Conservation (phyloP, 2,888 invertebrate species). For the Cerastis leucographa region DNA sequence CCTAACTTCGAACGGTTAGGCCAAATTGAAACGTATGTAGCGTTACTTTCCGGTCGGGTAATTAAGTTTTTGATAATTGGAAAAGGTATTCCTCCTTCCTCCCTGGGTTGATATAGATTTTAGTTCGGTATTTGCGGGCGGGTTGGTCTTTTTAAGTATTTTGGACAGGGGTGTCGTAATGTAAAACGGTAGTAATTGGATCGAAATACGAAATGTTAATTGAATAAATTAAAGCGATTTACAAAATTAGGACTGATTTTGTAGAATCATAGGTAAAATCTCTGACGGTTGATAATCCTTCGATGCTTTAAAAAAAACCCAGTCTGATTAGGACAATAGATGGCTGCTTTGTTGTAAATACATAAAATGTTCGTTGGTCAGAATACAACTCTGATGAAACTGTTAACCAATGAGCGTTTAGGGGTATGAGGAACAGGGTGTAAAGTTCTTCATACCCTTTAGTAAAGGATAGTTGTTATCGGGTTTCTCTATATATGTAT, state of each 20-base stretch:
- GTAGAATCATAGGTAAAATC: not conserved
- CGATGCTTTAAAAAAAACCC: not conserved
- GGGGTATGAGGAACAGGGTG: too few species aligned
- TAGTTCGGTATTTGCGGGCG: slow-evolving; percentile 22
- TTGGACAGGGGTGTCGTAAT: not conserved
- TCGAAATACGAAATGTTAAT: not conserved
- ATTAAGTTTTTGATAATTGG: slow-evolving; percentile 65
- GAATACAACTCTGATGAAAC: not conserved
- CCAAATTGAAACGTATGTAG: slow-evolving; percentile 65
- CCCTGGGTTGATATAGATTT: slow-evolving; percentile 33
- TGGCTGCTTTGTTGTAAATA: not conserved
- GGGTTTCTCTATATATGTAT: too few species aligned
- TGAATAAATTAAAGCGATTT: slow-evolving; percentile 5
- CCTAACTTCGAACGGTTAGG: slow-evolving; percentile 66
- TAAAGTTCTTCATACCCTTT: too few species aligned
- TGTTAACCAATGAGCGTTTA: not conserved
- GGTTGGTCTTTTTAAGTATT: not conserved
- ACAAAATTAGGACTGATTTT: not conserved
- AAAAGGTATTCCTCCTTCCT: slow-evolving; percentile 54
- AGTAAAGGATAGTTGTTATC: too few species aligned
- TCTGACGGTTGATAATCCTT: not conserved
- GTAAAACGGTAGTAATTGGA: not conserved
- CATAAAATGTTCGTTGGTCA: not conserved
- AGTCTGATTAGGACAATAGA: not conserved
- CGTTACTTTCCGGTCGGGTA: slow-evolving; percentile 30